Evolutionary conservation across 2,888 invertebrate genomes (phyloP).

Genomic region (Marronus borbonicus): DNA sequence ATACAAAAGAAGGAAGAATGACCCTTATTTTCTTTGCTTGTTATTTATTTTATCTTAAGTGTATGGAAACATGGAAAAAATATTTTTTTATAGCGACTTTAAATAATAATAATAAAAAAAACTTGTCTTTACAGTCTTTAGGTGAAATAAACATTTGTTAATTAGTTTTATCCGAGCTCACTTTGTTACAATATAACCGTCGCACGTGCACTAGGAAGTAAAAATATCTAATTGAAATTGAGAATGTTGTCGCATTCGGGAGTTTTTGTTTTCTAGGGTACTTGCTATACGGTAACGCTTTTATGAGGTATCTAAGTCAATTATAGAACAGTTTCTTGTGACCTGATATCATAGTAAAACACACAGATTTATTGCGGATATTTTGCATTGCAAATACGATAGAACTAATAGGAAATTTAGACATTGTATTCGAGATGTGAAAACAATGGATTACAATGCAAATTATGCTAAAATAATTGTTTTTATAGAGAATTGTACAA

Average conservation of each 20-base stretch:
- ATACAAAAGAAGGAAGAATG: constrained; percentile 55
- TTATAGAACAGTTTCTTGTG: background rate
- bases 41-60: background rate
- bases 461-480: no score
- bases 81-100: no score
- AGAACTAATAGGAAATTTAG: no score
- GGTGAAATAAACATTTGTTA: background rate
- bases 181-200: background rate
- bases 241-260: background rate
- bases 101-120: no score
- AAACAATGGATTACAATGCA: no score
- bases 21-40: background rate
- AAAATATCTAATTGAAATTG: no score
- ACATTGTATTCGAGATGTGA: no score
- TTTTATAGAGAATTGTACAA: no score
- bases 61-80: background rate
- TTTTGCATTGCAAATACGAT: no score
- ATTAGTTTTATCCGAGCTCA: background rate
- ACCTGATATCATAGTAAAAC: background rate
- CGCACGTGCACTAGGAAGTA: no score
- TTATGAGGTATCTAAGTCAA: background rate
- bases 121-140: background rate
- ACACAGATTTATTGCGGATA: no score
- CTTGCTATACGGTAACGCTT: no score
- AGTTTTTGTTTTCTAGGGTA: background rate